Evolutionary conservation across 2,888 invertebrate genomes (phyloP), one percentile per base, ranked within the genome.

Genomic region (Escarpia spicata): DNA sequence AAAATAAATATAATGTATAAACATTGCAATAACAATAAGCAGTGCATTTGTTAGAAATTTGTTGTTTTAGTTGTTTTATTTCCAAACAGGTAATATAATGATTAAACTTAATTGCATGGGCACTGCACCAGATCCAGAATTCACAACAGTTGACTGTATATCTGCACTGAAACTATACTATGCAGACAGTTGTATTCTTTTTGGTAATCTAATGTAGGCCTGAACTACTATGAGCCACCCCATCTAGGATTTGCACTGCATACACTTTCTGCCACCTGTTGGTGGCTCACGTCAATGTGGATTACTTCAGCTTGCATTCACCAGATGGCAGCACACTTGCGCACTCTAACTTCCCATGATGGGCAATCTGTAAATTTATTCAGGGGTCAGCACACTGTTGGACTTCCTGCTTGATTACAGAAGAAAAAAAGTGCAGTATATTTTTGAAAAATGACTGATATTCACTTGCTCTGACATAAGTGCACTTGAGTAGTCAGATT

Each of bases 261-360:
- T 75, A 75, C n/a, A 75, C 19, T 6, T 75, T 4, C 26, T n/a
- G n/a, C 75, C 19, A 75, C n/a, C 75, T 75, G 75, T 0, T 26
- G 75, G 75, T n/a, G n/a, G 15, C 75, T 75, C 19, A 75, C 2
- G 26, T 75, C 26, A 75, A n/a, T 26, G 19, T 75, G 75, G 26
- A 26, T n/a, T 75, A 75, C 75, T 75, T 75, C 75, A 75, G n/a
- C 75, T 75, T 75, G 19, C 75, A 75, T 75, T 75, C 75, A 75
- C 75, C 75, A 75, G 75, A 75, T 75, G 75, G 75, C 75, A 75
- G 75, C 75, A 75, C n/a, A n/a, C 75, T 75, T 26, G 26, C 19
- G 26, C n/a, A 75, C 19, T 37, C 37, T 37, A 37, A 37, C 37
- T 26, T n/a, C 3, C 75, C 75, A 26, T 26, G 3, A 26, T 75